Conservation (phyloP, 1,140 invertebrate genomes). For the Penaeus vannamei region DNA sequence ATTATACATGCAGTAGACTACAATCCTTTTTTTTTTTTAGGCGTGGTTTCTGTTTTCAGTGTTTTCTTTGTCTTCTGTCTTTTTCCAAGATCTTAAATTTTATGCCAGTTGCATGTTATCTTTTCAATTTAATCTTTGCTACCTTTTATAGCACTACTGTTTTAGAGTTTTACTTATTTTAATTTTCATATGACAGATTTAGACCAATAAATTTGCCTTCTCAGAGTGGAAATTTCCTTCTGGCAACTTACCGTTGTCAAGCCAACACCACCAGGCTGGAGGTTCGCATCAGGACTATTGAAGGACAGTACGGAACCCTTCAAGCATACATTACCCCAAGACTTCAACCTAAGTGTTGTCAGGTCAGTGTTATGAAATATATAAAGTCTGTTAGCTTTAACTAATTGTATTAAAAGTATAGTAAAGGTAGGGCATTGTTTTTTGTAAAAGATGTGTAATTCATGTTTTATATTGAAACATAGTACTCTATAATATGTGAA, state of each 20-base stretch:
- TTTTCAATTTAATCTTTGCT: not conserved
- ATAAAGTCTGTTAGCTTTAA: not conserved
- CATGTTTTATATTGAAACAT: too few species aligned
- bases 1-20: too few species aligned
- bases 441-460: too few species aligned
- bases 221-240: constrained; percentile 81
- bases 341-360: constrained; percentile 84
- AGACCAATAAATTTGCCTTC: constrained; percentile 66
- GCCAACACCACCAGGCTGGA: constrained; percentile 88
- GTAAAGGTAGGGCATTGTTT: not conserved
- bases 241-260: constrained; percentile 89
- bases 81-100: not conserved
- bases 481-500: too few species aligned
- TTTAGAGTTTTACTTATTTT: too few species aligned
- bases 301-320: constrained; percentile 84
- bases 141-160: not conserved
- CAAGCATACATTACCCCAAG: constrained; percentile 86
- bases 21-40: too few species aligned
- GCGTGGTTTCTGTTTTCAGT: not conserved
- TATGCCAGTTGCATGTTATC: not conserved
- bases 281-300: constrained; percentile 83
- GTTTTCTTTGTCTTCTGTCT: not conserved
- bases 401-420: not conserved
- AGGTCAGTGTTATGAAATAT: constrained; percentile 69
- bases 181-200: not conserved